Conservation (phyloP, 2,888 invertebrate species). For the Schizaphis graminum region DNA sequence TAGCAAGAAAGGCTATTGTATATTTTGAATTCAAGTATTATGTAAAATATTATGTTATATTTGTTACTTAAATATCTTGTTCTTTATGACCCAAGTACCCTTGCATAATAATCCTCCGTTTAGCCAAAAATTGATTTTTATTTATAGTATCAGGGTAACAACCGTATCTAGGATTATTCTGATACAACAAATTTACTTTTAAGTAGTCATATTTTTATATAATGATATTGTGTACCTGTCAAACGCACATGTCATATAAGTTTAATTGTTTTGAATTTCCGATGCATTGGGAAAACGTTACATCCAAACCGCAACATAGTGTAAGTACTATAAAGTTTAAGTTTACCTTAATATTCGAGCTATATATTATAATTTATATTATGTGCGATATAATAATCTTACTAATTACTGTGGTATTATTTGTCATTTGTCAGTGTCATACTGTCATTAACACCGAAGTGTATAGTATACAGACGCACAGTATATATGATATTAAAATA, state of each 20-base stretch:
- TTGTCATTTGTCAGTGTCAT: neutral
- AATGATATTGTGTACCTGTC: neutral
- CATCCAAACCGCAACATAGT: neutral
- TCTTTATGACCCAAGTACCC: too few relatives aligned
- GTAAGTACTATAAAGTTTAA: neutral
- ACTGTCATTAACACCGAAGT: neutral
- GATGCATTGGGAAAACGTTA: neutral
- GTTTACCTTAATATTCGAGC: neutral
- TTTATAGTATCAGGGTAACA: too few relatives aligned
- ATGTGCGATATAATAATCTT: neutral
- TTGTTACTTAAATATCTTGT: too few relatives aligned
- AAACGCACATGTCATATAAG: neutral
- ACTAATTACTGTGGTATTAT: neutral
- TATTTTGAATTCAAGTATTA: too few relatives aligned
- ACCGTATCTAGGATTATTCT: too few relatives aligned
- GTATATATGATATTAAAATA: neutral
- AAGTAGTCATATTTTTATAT: neutral
- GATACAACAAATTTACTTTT: too few relatives aligned
- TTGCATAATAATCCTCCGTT: too few relatives aligned
- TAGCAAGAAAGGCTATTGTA: too few relatives aligned
- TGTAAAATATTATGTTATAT: too few relatives aligned
- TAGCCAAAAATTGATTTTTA: too few relatives aligned
- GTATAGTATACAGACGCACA: neutral
- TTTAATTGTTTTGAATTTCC: neutral
- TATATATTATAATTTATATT: neutral